Evolutionary conservation across 2,888 invertebrate genomes (phyloP).

Genomic region (Dilophus febrilis): DNA sequence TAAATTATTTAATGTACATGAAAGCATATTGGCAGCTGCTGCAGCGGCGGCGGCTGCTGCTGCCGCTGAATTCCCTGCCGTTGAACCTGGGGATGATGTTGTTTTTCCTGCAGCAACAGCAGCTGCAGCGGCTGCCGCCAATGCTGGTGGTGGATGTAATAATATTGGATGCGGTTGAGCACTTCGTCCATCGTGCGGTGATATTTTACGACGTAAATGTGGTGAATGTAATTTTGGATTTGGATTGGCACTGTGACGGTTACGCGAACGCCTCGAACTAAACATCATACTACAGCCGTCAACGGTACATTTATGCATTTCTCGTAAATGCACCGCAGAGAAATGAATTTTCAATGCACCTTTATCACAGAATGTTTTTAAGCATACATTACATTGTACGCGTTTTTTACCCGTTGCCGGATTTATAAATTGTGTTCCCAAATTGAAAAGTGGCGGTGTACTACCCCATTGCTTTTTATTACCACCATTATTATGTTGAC

Average conservation of each 20-base stretch:
- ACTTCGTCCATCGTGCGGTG: slow-evolving; percentile 83
- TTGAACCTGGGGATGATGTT: no score
- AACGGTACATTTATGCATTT: slow-evolving; percentile 99
- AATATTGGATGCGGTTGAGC: slow-evolving; percentile 71
- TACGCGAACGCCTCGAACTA: slow-evolving; percentile 86
- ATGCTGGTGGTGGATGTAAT: slow-evolving; percentile 43
- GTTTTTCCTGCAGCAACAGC: slow-evolving; percentile 44
- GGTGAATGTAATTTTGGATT: slow-evolving; percentile 97
- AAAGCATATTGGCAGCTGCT: no score
- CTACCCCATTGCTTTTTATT: slow-evolving; percentile 55
- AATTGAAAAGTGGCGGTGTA: slow-evolving; percentile 33
- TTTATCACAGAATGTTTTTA: slow-evolving; percentile 99
- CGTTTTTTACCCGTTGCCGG: slow-evolving; percentile 90
- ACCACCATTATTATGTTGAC: slow-evolving; percentile 14
- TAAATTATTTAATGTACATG: no score
- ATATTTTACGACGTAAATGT: slow-evolving; percentile 81
- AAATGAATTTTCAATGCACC: slow-evolving; percentile 98
- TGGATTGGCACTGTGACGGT: slow-evolving; percentile 94
- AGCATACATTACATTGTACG: slow-evolving; percentile 93
- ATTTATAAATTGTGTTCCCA: slow-evolving; percentile 81
- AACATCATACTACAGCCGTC: slow-evolving; percentile 99
- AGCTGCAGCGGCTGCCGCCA: slow-evolving; percentile 34
- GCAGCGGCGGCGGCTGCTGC: no score
- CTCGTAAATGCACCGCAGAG: slow-evolving; percentile 93
- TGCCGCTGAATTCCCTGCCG: no score